Evolutionary conservation across 2,797 vertebrate species (phyloP).

Genomic region (Anguilla marmorata): DNA sequence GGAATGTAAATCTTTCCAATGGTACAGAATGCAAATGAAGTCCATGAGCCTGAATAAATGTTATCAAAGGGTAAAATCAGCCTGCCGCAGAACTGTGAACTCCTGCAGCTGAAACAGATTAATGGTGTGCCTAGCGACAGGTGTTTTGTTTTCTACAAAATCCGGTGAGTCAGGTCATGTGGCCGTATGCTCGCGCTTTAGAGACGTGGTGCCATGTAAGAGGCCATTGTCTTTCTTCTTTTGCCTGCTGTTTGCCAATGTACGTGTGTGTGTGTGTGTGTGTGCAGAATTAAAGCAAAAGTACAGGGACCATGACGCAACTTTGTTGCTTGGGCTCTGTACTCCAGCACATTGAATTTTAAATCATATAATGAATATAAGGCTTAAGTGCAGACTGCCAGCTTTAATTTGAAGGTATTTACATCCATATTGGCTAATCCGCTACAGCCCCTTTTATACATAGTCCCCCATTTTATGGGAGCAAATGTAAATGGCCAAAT

Average conservation of each 20-base stretch:
- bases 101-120: constrained; percentile 40
- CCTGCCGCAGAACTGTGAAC: background rate
- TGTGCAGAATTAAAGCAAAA: too few species aligned
- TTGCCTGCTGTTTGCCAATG: constrained; percentile 1
- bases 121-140: background rate
- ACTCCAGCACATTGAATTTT: too few species aligned
- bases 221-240: constrained; percentile 40
- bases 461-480: too few species aligned
- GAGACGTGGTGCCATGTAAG: constrained; percentile 42
- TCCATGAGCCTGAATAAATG: background rate
- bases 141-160: constrained; percentile 44
- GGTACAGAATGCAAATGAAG: background rate
- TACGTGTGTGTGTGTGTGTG: background rate
- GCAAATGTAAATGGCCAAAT: too few species aligned
- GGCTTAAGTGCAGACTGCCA: too few species aligned
- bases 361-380: too few species aligned
- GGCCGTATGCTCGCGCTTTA: constrained; percentile 32
- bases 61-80: background rate
- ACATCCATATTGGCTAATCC: too few species aligned
- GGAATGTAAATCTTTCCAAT: background rate
- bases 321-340: too few species aligned
- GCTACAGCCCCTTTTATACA: too few species aligned
- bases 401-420: too few species aligned
- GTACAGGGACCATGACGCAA: too few species aligned
- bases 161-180: constrained; percentile 58